These are phyloP conservation scores for Halictus ligatus DNA, from an alignment of 2,888 invertebrate species.

Conservation along the genomic window DNA sequence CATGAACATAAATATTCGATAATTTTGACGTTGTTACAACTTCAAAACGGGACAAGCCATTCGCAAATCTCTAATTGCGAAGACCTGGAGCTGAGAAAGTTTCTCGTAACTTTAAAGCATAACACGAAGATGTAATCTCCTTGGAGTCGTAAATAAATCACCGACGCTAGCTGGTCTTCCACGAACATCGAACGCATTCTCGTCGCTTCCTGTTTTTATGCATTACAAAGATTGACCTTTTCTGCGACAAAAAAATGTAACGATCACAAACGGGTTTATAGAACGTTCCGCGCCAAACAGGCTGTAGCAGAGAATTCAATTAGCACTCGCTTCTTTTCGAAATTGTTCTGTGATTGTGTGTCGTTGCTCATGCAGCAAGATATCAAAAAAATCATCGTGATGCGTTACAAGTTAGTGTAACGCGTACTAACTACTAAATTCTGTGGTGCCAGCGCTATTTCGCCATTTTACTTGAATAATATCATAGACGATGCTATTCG, in stretches of 20 bases:
- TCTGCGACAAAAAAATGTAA: background rate
- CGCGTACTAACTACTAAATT: no score
- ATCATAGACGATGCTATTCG: no score
- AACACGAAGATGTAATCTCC: background rate
- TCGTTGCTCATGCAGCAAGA: no score
- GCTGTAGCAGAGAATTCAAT: background rate
- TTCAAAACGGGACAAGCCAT: background rate
- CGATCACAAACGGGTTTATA: background rate
- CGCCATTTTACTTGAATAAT: no score
- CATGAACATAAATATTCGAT: background rate
- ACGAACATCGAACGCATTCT: background rate
- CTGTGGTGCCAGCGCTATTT: no score
- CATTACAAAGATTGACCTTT: background rate
- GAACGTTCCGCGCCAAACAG: background rate
- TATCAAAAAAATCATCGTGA: background rate
- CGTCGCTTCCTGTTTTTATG: background rate
- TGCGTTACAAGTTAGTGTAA: no score
- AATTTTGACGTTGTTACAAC: background rate
- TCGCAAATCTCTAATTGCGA: background rate
- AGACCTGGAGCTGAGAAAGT: background rate
- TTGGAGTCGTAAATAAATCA: conserved; percentile 11
- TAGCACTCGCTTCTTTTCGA: background rate
- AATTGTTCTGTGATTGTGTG: background rate
- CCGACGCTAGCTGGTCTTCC: background rate
- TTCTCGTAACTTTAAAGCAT: background rate